Percentiles rank a stretch among this genome's conserved stretches.
These are phyloP conservation scores for Halcyon leucocephala DNA, from an alignment of 2,797 vertebrate genomes.

Conservation along the genomic window DNA sequence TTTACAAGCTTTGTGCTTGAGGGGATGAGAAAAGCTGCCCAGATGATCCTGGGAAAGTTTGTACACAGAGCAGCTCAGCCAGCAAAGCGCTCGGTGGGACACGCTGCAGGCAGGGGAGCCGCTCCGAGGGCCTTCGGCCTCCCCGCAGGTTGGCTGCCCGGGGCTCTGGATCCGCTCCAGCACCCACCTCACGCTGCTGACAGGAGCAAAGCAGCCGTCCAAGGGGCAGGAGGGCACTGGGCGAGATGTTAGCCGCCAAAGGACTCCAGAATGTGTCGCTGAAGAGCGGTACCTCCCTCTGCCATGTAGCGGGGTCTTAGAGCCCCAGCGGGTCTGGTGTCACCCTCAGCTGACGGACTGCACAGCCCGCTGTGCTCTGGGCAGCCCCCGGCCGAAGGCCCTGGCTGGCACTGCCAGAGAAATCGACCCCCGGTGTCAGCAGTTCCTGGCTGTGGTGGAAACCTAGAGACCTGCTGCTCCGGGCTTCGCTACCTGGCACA, in stretches of 20 bases:
- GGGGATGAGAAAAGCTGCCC: slow-evolving; percentile 43
- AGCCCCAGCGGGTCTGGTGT: background rate
- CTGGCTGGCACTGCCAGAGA: background rate
- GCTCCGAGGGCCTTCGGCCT: background rate
- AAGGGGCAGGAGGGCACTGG: background rate
- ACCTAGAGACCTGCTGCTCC: background rate
- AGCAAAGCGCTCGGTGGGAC: background rate
- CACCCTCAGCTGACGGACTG: background rate
- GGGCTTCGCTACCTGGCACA: background rate
- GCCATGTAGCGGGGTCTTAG: background rate
- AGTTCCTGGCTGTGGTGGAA: background rate
- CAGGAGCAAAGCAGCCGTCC: background rate
- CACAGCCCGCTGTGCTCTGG: background rate
- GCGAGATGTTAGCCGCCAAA: background rate
- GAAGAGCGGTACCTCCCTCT: background rate
- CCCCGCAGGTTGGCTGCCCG: background rate
- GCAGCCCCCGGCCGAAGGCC: background rate
- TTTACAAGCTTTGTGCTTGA: slow-evolving; percentile 34
- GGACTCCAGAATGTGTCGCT: background rate
- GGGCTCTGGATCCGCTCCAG: background rate
- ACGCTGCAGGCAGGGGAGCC: rapidly evolving
- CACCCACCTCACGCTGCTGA: background rate
- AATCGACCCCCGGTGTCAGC: rapidly evolving
- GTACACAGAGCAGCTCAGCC: background rate
- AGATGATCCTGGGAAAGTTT: slow-evolving; percentile 60